A percentile compares a stretch with the other conserved stretches of the same genome.
Evolutionary conservation across 2,888 invertebrate genomes (phyloP).

Genomic region (Aphodius granarius): DNA sequence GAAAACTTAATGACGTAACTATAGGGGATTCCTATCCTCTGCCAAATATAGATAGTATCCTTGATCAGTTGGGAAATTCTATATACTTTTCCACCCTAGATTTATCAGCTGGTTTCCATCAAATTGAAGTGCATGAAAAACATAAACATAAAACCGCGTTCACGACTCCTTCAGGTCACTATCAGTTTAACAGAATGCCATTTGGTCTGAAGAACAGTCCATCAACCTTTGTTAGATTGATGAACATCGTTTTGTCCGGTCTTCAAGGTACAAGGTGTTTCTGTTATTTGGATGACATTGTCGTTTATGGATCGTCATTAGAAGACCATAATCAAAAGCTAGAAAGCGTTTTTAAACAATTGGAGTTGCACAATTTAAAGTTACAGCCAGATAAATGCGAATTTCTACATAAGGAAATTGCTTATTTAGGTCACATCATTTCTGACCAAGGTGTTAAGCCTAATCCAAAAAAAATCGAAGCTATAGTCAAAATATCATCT

Average conservation of each 20-base stretch:
- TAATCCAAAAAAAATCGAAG: too few relatives aligned
- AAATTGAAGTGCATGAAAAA: constrained; percentile 37
- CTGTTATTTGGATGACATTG: constrained; percentile 41
- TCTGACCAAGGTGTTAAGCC: constrained; percentile 28
- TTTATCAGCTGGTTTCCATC: constrained; percentile 43
- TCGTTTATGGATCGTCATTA: constrained; percentile 31
- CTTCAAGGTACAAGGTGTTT: constrained; percentile 29
- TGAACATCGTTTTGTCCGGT: constrained; percentile 39
- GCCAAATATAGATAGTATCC: constrained; percentile 36
- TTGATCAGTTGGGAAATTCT: constrained; percentile 37
- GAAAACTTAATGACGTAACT: constrained; percentile 26
- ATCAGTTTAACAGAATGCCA: constrained; percentile 42
- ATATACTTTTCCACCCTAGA: constrained; percentile 32
- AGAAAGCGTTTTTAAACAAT: constrained; percentile 38
- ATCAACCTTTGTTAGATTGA: constrained; percentile 46
- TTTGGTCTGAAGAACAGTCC: constrained; percentile 48
- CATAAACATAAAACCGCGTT: constrained; percentile 42
- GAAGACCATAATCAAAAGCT: constrained; percentile 38
- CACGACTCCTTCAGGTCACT: constrained; percentile 40
- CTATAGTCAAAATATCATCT: constrained; percentile 22
- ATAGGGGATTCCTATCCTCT: constrained; percentile 30
- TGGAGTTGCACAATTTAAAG: constrained; percentile 33
- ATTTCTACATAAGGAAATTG: constrained; percentile 34
- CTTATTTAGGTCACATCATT: constrained; percentile 35
- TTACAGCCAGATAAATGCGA: constrained; percentile 38